Evolutionary conservation across 2,888 invertebrate species (phyloP).

Genomic region (Lymantria monacha): DNA sequence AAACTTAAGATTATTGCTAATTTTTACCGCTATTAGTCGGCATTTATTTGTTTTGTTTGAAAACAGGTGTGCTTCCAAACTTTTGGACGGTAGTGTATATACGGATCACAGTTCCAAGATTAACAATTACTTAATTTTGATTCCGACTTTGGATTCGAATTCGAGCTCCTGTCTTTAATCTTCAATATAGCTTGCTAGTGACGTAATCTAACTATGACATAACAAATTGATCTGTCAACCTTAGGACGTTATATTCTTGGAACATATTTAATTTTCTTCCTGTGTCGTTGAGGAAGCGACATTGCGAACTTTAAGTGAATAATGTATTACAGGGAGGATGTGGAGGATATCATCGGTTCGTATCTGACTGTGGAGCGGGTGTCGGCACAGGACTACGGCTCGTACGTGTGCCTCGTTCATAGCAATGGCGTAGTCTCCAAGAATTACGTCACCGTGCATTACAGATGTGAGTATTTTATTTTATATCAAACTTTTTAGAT

Average conservation of each 20-base stretch:
- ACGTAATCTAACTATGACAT: not conserved
- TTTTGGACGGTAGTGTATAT: too few relatives aligned
- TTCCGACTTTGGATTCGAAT: too few relatives aligned
- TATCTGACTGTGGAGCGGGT: conserved; percentile 85
- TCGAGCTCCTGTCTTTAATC: too few relatives aligned
- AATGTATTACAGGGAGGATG: conserved; percentile 83
- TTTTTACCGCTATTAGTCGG: too few relatives aligned
- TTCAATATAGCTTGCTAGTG: too few relatives aligned
- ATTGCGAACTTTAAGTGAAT: conserved; percentile 11
- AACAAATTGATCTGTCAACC: not conserved
- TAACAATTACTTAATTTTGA: too few relatives aligned
- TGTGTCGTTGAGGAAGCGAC: not conserved
- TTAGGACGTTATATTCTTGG: not conserved
- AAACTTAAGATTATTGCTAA: too few relatives aligned
- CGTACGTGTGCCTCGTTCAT: conserved; percentile 87
- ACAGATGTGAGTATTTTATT: conserved; percentile 70
- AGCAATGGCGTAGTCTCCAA: conserved; percentile 81
- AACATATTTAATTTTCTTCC: conserved; percentile 4
- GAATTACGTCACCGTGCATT: conserved; percentile 76
- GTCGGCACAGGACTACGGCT: conserved; percentile 85
- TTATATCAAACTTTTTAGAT: not conserved
- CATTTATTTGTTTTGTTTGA: too few relatives aligned
- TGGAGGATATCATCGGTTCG: conserved; percentile 86
- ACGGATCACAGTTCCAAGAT: too few relatives aligned
- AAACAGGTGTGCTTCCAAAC: too few relatives aligned